A percentile compares a stretch with the other conserved stretches of the same genome.
phyloP scores from a whole-genome alignment of 2,797 vertebrate species.

The Diplodus puntazzo region DNA sequence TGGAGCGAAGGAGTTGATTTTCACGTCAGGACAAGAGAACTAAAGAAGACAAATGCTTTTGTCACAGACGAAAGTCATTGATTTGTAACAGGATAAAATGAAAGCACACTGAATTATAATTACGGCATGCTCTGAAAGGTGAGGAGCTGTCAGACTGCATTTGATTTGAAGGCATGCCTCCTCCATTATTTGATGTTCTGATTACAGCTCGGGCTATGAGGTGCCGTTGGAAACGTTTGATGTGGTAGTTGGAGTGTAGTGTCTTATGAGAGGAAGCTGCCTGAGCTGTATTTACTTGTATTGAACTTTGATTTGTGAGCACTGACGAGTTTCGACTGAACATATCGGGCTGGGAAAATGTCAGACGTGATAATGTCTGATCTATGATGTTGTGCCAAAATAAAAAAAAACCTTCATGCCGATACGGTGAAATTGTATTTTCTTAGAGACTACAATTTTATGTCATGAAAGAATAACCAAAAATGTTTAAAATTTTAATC shows the following conservation, averaged over 20 bases:
- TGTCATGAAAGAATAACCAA: too few species aligned
- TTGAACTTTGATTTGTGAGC: not conserved
- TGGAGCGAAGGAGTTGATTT: slow-evolving; percentile 20
- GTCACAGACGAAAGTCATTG: slow-evolving; percentile 30
- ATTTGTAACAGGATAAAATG: slow-evolving; percentile 50
- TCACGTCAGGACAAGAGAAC: slow-evolving; percentile 20
- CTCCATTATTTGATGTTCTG: slow-evolving; percentile 27
- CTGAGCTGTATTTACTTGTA: not conserved
- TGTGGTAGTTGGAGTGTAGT: slow-evolving; percentile 13
- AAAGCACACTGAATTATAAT: slow-evolving; percentile 49
- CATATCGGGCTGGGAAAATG: slow-evolving; percentile 6
- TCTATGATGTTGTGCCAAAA: too few species aligned
- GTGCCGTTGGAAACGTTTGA: slow-evolving; percentile 8
- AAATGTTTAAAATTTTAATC: too few species aligned
- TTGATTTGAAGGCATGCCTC: slow-evolving; percentile 39
- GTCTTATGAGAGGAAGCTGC: slow-evolving; percentile 15
- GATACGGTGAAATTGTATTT: too few species aligned
- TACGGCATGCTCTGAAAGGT: slow-evolving; percentile 46
- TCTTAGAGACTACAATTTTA: too few species aligned
- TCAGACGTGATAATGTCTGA: not conserved
- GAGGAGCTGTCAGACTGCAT: slow-evolving; percentile 40
- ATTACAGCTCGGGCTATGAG: slow-evolving; percentile 8
- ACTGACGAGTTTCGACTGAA: slow-evolving; percentile 1
- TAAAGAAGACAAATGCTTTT: slow-evolving; percentile 39
- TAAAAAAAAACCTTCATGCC: too few species aligned